These are phyloP conservation scores for Pygoscelis adeliae DNA, from an alignment of 2,113 vertebrate species.

Conservation along the genomic window DNA sequence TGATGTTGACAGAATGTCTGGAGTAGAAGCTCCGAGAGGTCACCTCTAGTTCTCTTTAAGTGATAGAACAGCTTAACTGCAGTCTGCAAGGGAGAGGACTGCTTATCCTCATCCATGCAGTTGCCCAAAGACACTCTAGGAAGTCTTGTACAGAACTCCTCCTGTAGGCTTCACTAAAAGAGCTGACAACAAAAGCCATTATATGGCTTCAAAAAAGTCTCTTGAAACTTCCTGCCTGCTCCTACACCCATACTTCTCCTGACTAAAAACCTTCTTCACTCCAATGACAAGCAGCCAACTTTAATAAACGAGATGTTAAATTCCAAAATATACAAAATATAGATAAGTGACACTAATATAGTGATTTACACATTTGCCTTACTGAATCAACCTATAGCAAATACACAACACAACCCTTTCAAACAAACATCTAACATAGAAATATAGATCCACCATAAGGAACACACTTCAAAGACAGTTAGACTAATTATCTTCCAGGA, in stretches of 20 bases:
- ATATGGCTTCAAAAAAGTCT: neutral
- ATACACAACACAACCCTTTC: neutral
- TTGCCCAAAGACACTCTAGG: neutral
- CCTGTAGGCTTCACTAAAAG: neutral
- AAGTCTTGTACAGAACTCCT: neutral
- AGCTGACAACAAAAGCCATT: neutral
- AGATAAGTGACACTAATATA: neutral
- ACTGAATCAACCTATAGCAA: neutral
- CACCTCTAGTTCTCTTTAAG: neutral
- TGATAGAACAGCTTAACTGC: neutral
- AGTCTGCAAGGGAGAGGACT: neutral
- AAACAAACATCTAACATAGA: neutral
- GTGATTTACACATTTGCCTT: neutral
- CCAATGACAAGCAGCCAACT: neutral
- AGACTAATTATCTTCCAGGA: neutral
- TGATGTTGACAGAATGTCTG: neutral
- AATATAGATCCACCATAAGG: neutral
- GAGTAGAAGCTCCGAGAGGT: neutral
- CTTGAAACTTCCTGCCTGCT: neutral
- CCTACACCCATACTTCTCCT: neutral
- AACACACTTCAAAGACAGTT: neutral
- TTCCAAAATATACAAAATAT: neutral
- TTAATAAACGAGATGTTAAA: neutral
- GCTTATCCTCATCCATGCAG: neutral
- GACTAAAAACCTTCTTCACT: neutral